Evolutionary conservation across 2,888 invertebrate species (phyloP).

Genomic region (Drosophila basisetae): DNA sequence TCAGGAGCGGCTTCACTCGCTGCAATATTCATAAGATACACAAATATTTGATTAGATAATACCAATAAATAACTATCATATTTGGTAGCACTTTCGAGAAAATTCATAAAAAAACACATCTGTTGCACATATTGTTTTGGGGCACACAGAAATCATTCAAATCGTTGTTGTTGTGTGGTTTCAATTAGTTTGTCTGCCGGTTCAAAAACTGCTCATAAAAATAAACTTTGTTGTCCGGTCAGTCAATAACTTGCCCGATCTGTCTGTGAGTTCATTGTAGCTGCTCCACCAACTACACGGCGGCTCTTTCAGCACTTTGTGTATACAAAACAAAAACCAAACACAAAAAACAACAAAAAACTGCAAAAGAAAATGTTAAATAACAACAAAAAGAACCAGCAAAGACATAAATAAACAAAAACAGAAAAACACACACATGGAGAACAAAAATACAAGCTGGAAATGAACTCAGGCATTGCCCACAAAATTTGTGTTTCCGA

Average conservation of each 20-base stretch:
- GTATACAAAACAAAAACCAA: slow-evolving; percentile 65
- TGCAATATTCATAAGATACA: slow-evolving; percentile 43
- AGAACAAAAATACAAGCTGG: slow-evolving; percentile 38
- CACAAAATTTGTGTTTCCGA: slow-evolving; percentile 51
- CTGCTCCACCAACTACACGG: slow-evolving; percentile 19
- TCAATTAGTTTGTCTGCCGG: slow-evolving; percentile 70
- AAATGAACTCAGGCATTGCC: slow-evolving; percentile 63
- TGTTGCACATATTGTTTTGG: slow-evolving; percentile 67
- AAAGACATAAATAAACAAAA: slow-evolving; percentile 66
- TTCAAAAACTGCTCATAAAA: slow-evolving; percentile 52
- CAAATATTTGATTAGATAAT: slow-evolving; percentile 39
- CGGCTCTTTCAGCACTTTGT: slow-evolving; percentile 26
- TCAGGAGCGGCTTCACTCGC: slow-evolving; percentile 70
- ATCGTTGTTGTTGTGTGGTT: slow-evolving; percentile 33
- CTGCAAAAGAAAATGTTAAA: slow-evolving; percentile 78
- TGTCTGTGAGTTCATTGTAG: slow-evolving; percentile 45
- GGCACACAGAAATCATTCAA: slow-evolving; percentile 18
- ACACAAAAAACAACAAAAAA: slow-evolving; percentile 43
- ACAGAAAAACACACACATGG: slow-evolving; percentile 3
- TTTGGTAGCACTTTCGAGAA: slow-evolving; percentile 21
- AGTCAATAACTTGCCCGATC: slow-evolving; percentile 57
- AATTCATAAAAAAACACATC: slow-evolving; percentile 45
- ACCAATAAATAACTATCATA: slow-evolving; percentile 10
- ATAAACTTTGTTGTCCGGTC: slow-evolving; percentile 66
- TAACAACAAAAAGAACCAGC: slow-evolving; percentile 44